Evolutionary conservation across 2,888 invertebrate genomes (phyloP), one percentile per base, ranked within the genome.

Genomic region (Rhopalosiphum nymphaeae): DNA sequence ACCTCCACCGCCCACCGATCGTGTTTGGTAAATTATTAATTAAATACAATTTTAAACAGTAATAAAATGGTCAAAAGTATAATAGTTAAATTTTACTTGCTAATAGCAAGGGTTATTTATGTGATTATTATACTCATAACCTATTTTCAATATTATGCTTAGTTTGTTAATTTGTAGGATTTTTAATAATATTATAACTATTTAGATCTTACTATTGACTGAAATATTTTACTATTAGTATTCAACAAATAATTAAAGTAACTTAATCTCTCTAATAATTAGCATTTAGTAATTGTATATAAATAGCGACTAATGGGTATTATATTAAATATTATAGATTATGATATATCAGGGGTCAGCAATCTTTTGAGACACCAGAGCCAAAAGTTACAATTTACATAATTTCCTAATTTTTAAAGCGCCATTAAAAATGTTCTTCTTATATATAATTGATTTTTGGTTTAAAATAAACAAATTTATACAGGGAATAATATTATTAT

Each of bases 1-100:
- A 95, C 98, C 99, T 29, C 98, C 98, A 49, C 98, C 98, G 84
- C 99, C 99, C 0, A 97, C 98, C 95, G 98, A 99, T 96, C 96
- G 99, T 94, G 95, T 99, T n/a, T 99, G 99, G 99, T 97, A 95
- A 95, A 95, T 94, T 92, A 42, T 46, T 4, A 90, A 86, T 53
- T 61, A 49, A 44, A 89, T 67, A 85, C 21, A 87, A 84, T 36
- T 9, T 36, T 25, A 9, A 9, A 78, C 3, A 21, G 36, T 36
- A 78, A 3, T 36, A 36, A 9, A 36, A 78, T 78, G 7, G 21
- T 36, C 21, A 53, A 21, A 36, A 78, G 21, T 78, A 78, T 36
- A 78, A 25, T 36, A 36, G 5, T 36, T 67, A n/a, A 67, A 21
- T 4, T 21, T 0, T 67, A 36, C n/a, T 36, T 5, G 16, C 16